These are phyloP conservation scores for Ariolimax columbianus DNA, from an alignment of 2,888 invertebrate genomes.

Conservation along the genomic window DNA sequence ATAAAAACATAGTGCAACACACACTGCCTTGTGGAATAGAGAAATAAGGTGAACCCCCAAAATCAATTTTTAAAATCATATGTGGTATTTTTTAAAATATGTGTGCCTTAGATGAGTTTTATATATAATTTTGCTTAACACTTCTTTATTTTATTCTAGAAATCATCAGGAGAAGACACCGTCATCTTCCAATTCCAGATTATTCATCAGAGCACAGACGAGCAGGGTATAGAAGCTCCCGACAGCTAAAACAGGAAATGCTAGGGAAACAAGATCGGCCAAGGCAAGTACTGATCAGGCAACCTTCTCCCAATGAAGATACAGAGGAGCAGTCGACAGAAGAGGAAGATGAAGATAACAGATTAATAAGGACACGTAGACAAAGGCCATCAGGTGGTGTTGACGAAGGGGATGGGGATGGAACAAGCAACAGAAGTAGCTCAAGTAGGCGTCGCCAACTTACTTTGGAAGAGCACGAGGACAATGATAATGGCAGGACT, in stretches of 20 bases:
- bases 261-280: conserved; percentile 43
- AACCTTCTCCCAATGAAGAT: conserved; percentile 1
- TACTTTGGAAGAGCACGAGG: conserved; percentile 52
- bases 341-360: conserved; percentile 40
- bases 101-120: not conserved
- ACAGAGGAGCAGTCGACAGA: conserved; percentile 36
- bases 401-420: conserved; percentile 45
- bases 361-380: conserved; percentile 5
- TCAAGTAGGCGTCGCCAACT: conserved; percentile 69
- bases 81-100: not conserved
- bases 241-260: conserved; percentile 49
- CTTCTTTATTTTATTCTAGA: conserved; percentile 1
- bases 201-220: conserved; percentile 27
- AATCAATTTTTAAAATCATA: not conserved
- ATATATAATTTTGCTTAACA: not conserved
- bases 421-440: conserved; percentile 48
- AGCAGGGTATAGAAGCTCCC: conserved; percentile 20
- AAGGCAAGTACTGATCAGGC: not conserved
- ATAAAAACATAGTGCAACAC: too few species aligned
- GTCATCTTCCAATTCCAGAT: conserved; percentile 19
- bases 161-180: conserved; percentile 29
- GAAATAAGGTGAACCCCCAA: too few species aligned
- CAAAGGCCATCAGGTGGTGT: conserved; percentile 16
- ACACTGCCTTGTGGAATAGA: too few species aligned
- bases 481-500: not conserved